phyloP scores from a whole-genome alignment of 2,113 vertebrate genomes.

The Antigone vipio region DNA sequence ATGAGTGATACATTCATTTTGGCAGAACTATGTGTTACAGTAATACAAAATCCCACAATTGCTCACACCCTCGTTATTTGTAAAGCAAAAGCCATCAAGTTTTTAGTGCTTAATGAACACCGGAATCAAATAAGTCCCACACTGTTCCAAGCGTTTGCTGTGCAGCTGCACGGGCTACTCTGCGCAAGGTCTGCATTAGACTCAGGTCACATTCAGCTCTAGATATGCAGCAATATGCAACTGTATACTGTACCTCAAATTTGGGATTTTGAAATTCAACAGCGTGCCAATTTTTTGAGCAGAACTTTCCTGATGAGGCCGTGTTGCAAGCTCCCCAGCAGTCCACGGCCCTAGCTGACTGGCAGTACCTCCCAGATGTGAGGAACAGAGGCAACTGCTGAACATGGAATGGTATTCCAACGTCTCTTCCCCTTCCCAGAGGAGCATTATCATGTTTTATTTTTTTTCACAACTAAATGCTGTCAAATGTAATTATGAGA shows the following conservation, averaged over 20 bases:
- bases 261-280: background rate
- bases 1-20: background rate
- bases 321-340: background rate
- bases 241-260: background rate
- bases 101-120: background rate
- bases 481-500: background rate
- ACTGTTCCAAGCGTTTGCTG: background rate
- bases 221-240: rapidly evolving
- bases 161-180: background rate
- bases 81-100: background rate
- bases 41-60: background rate
- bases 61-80: background rate
- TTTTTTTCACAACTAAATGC: background rate
- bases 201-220: background rate
- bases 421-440: background rate
- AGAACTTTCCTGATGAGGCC: background rate
- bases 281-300: background rate
- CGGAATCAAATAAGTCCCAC: background rate
- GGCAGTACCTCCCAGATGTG: background rate
- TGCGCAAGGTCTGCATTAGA: background rate
- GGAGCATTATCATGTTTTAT: background rate
- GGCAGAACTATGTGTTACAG: too few relatives aligned
- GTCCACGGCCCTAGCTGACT: background rate
- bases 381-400: background rate
- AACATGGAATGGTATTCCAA: background rate